Evolutionary conservation across 2,113 vertebrate genomes (phyloP).

Genomic region (Baryphthengus martii): DNA sequence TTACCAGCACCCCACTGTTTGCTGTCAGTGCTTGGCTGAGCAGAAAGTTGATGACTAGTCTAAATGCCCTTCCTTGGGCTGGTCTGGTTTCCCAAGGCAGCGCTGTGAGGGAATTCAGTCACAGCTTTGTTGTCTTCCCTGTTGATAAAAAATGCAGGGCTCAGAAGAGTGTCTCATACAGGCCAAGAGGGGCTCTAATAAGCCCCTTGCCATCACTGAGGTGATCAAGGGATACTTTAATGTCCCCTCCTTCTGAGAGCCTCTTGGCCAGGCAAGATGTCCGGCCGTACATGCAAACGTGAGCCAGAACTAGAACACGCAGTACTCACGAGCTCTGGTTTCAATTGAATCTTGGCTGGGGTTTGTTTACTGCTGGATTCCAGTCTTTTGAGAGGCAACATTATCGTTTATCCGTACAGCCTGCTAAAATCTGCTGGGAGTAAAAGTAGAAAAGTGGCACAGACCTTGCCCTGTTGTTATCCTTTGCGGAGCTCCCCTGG

Average conservation of each 20-base stretch:
- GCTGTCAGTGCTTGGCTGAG: not conserved
- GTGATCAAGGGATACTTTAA: not conserved
- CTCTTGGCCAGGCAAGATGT: not conserved
- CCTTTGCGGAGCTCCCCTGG: not conserved
- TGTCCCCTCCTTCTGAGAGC: not conserved
- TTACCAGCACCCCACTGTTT: not conserved
- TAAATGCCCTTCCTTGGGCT: not conserved
- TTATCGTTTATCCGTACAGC: not conserved
- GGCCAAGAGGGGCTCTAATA: not conserved
- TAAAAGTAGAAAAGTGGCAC: not conserved
- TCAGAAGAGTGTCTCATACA: not conserved
- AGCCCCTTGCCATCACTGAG: not conserved
- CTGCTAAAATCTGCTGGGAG: not conserved
- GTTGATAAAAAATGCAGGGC: not conserved
- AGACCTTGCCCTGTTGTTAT: not conserved
- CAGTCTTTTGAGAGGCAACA: not conserved
- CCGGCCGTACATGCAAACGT: rapidly evolving
- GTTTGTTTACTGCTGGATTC: not conserved
- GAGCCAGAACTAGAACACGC: not conserved
- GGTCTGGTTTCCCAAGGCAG: not conserved
- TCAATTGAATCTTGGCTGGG: rapidly evolving
- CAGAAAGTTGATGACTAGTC: not conserved
- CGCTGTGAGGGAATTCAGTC: not conserved
- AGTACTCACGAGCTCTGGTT: not conserved
- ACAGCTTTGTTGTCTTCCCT: not conserved